Percentiles rank a stretch among this genome's conserved stretches.
Evolutionary conservation across 2,113 vertebrate species (phyloP).

Genomic region (Colinus virginianus): DNA sequence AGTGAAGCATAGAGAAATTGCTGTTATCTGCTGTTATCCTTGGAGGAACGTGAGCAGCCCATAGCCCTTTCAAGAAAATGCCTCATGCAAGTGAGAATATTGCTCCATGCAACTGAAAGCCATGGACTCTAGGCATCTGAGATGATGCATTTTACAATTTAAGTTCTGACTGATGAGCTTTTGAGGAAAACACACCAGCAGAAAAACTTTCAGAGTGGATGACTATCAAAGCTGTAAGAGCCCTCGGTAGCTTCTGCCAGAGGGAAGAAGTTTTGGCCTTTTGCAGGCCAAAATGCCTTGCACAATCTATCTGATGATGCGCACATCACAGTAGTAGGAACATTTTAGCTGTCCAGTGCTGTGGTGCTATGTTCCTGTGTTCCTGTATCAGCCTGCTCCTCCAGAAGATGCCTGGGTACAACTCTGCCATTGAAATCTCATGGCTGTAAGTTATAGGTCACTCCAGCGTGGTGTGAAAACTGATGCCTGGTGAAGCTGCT

Average conservation of each 20-base stretch:
- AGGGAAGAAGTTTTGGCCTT: background rate
- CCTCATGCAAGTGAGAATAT: background rate
- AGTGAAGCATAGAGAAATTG: background rate
- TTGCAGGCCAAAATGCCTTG: background rate
- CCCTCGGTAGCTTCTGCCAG: background rate
- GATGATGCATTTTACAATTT: background rate
- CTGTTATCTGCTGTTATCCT: background rate
- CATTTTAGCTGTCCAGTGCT: background rate
- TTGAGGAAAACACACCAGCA: background rate
- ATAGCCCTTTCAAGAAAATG: background rate
- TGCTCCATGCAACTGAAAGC: background rate
- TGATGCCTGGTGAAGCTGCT: background rate
- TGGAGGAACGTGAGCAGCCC: background rate
- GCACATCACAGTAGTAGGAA: background rate
- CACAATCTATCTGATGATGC: background rate
- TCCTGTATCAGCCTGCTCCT: background rate
- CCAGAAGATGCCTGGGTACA: background rate
- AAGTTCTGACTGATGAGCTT: background rate
- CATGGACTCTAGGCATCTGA: background rate
- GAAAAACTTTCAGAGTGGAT: background rate
- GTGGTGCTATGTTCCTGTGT: rapidly evolving
- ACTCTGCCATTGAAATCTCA: background rate
- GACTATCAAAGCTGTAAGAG: background rate
- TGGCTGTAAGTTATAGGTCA: background rate
- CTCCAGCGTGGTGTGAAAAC: background rate